Percentiles rank a stretch among this genome's conserved stretches.
Conservation (phyloP, 2,888 invertebrate genomes). For the Drosophila kambysellisi region DNA sequence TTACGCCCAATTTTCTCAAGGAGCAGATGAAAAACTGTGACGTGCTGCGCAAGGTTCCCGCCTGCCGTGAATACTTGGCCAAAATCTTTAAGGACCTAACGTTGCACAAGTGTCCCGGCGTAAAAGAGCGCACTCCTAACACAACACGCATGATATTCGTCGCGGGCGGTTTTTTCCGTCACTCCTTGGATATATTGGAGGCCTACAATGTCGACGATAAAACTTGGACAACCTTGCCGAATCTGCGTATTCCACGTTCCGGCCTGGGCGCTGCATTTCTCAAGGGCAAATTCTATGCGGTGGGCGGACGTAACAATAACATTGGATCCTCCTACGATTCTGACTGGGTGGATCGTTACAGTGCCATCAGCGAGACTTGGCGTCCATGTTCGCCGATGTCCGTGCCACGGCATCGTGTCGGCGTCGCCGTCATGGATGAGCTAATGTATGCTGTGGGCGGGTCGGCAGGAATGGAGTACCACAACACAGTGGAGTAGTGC, state of each 20-base stretch:
- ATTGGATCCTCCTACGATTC: constrained; percentile 95
- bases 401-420: constrained; percentile 93
- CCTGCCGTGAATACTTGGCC: constrained; percentile 95
- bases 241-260: constrained; percentile 94
- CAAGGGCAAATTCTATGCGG: constrained; percentile 95
- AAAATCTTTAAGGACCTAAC: constrained; percentile 96
- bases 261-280: constrained; percentile 94
- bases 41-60: constrained; percentile 93
- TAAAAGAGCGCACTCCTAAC: constrained; percentile 94
- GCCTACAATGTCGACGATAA: constrained; percentile 95
- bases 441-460: constrained; percentile 96
- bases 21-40: constrained; percentile 96
- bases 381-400: constrained; percentile 94
- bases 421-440: constrained; percentile 97
- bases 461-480: constrained; percentile 93
- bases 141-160: constrained; percentile 96
- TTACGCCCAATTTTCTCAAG: constrained; percentile 95
- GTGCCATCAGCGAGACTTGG: constrained; percentile 94
- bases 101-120: constrained; percentile 93
- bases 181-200: constrained; percentile 94
- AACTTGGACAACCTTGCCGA: constrained; percentile 92
- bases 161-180: constrained; percentile 94
- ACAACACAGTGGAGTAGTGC: constrained; percentile 95
- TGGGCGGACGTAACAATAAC: constrained; percentile 96
- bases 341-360: constrained; percentile 92